Conservation (phyloP, 2,888 invertebrate species). For the Chironomus riparius region DNA sequence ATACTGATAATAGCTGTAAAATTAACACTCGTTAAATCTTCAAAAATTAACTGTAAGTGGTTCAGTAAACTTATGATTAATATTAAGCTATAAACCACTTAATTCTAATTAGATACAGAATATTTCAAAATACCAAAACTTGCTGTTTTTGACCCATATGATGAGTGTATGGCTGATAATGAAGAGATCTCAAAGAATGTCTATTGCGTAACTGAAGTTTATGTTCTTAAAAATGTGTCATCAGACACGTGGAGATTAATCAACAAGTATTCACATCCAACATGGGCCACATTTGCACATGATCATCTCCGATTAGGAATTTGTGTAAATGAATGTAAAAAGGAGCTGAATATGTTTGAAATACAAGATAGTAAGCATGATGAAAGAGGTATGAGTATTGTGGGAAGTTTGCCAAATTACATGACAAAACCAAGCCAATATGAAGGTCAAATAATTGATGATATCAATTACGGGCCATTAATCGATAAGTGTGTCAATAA, state of each 20-base stretch:
- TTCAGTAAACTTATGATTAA: too few species aligned
- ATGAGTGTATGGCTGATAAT: background rate
- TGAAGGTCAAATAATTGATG: slow-evolving; percentile 3
- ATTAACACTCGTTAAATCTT: too few species aligned
- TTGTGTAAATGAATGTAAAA: slow-evolving; percentile 28
- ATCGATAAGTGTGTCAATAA: slow-evolving; percentile 28
- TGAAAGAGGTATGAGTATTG: background rate
- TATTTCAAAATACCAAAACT: background rate
- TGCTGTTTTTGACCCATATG: background rate
- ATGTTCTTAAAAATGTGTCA: slow-evolving; percentile 1
- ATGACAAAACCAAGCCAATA: background rate
- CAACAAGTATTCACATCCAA: slow-evolving; percentile 25
- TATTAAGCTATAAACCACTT: too few species aligned
- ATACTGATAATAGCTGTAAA: too few species aligned
- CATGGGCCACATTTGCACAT: slow-evolving; percentile 26
- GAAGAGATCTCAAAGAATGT: background rate
- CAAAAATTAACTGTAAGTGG: too few species aligned
- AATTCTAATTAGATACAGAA: background rate
- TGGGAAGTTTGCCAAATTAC: background rate
- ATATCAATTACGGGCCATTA: slow-evolving; percentile 11
- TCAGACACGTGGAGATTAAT: slow-evolving; percentile 13
- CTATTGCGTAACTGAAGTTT: slow-evolving; percentile 14
- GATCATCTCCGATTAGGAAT: slow-evolving; percentile 27
- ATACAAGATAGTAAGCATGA: background rate
- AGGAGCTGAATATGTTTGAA: slow-evolving; percentile 9